phyloP scores from a whole-genome alignment of 2,113 vertebrate species.

The Sapayoa aenigma region DNA sequence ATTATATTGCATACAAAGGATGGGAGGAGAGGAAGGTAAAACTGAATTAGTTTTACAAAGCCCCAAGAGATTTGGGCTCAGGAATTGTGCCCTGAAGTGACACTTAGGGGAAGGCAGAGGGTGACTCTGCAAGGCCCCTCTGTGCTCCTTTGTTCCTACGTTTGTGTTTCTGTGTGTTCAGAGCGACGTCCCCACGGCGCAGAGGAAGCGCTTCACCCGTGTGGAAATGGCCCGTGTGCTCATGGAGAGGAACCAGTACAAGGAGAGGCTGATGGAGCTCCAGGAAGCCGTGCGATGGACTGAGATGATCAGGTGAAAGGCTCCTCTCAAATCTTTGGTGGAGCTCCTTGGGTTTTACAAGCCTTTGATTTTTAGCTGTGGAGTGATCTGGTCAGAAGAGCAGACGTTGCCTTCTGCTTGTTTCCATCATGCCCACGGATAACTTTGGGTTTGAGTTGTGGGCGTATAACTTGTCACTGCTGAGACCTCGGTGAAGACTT shows the following conservation, averaged over 20 bases:
- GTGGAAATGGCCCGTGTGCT: constrained; percentile 98
- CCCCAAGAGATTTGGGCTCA: neutral
- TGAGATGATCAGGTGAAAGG: constrained; percentile 92
- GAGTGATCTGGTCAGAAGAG: neutral
- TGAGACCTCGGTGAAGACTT: neutral
- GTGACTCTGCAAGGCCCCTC: neutral
- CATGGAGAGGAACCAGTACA: constrained; percentile 99
- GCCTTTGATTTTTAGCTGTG: neutral
- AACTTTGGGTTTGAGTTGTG: neutral
- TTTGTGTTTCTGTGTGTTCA: constrained; percentile 44
- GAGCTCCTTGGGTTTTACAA: neutral
- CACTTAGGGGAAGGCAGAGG: neutral
- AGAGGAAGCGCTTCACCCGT: constrained; percentile 94
- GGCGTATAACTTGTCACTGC: neutral
- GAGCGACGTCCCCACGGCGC: constrained; percentile 96
- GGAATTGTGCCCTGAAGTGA: neutral
- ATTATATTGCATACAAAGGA: neutral
- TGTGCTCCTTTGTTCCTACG: neutral
- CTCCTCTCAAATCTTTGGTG: neutral
- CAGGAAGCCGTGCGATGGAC: constrained; percentile 98
- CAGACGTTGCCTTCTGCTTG: neutral
- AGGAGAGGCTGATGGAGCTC: constrained; percentile 98
- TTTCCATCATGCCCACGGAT: neutral
- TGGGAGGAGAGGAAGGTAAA: neutral
- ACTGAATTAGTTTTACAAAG: neutral